Conservation (phyloP, 2,888 invertebrate genomes). For the Aethes cnicana region DNA sequence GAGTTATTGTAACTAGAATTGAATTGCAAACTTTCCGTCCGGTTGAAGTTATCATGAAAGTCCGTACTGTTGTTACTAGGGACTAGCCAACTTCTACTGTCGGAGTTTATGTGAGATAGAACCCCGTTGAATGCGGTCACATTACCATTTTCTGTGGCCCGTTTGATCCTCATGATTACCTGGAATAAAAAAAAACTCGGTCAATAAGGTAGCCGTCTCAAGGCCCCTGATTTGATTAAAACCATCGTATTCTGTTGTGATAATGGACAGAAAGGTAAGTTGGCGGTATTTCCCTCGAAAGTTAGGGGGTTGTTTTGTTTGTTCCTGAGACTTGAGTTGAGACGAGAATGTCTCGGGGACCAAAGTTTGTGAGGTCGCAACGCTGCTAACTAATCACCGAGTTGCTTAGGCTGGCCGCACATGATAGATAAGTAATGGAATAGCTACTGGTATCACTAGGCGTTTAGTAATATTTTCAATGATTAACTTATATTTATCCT, state of each 20-base stretch:
- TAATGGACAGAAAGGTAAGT: conserved; percentile 8
- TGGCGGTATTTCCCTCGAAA: conserved; percentile 10
- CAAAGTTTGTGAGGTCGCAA: conserved; percentile 16
- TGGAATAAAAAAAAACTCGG: conserved; percentile 46
- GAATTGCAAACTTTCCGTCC: conserved; percentile 46
- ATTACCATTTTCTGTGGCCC: conserved; percentile 64
- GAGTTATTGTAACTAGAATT: conserved; percentile 49
- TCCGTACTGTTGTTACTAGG: conserved; percentile 43
- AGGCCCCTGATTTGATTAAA: background rate
- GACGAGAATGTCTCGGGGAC: conserved; percentile 9
- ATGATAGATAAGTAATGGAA: too few relatives aligned
- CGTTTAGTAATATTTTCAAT: too few relatives aligned
- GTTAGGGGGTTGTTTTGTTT: conserved; percentile 2
- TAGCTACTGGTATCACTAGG: too few relatives aligned
- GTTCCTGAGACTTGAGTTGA: background rate
- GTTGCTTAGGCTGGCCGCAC: background rate
- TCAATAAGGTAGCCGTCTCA: conserved; percentile 2
- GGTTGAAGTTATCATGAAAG: conserved; percentile 40
- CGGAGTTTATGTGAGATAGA: conserved; percentile 45
- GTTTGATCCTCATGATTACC: conserved; percentile 70
- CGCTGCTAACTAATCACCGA: conserved; percentile 19
- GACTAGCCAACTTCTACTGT: conserved; percentile 49
- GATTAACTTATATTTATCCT: too few relatives aligned
- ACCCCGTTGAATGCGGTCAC: conserved; percentile 46
- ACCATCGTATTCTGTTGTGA: conserved; percentile 3